These are phyloP conservation scores for Loxodonta africana DNA, from an alignment of 2,113 vertebrate genomes.

Conservation along the genomic window DNA sequence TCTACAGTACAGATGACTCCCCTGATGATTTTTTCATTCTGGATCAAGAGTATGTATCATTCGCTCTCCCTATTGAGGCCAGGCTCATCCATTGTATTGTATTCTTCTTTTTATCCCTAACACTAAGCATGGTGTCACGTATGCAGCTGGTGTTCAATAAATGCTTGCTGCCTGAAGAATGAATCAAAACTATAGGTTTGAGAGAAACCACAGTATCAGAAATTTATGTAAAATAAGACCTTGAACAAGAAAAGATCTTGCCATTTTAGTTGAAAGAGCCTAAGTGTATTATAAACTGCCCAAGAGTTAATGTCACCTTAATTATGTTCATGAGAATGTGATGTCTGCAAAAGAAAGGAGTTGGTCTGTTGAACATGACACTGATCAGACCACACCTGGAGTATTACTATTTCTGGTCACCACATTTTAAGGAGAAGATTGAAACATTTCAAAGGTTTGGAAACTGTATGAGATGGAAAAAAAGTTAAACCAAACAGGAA, in stretches of 20 bases:
- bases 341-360: not conserved
- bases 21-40: not conserved
- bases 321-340: not conserved
- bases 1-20: not conserved
- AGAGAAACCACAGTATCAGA: not conserved
- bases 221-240: not conserved
- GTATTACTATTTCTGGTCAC: not conserved
- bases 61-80: not conserved
- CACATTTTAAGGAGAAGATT: not conserved
- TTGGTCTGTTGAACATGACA: not conserved
- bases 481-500: not conserved
- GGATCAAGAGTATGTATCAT: not conserved
- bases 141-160: not conserved
- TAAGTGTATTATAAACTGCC: not conserved
- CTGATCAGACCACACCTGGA: not conserved
- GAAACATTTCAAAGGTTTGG: conserved; percentile 8
- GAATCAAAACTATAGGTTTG: not conserved
- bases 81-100: not conserved
- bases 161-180: not conserved
- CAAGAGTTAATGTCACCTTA: not conserved
- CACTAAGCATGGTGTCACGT: not conserved
- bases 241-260: not conserved
- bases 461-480: not conserved
- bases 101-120: not conserved
- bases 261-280: not conserved